Percentiles rank a stretch among this genome's conserved stretches.
These are phyloP conservation scores for Prietella phreatophila DNA, from an alignment of 2,113 vertebrate genomes.

Conservation along the genomic window DNA sequence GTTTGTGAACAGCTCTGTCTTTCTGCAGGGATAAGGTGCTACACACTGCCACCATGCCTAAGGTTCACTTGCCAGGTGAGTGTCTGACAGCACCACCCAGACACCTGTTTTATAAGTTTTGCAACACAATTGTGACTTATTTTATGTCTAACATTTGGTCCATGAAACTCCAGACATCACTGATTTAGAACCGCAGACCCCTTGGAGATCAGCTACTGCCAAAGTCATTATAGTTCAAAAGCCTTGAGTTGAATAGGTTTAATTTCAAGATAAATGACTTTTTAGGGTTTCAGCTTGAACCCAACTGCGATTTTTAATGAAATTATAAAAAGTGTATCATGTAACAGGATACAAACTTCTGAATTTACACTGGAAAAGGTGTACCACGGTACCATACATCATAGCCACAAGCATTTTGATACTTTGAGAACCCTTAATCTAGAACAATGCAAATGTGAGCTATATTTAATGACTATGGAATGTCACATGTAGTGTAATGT, in stretches of 20 bases:
- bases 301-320: background rate
- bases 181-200: background rate
- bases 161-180: background rate
- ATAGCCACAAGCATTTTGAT: background rate
- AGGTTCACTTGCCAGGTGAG: slow-evolving; percentile 79
- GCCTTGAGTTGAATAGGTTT: background rate
- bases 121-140: background rate
- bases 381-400: background rate
- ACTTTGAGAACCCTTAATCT: background rate
- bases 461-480: background rate
- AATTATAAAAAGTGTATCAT: background rate
- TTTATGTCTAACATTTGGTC: background rate
- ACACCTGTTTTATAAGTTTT: background rate
- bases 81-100: slow-evolving; percentile 45
- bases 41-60: slow-evolving; percentile 71
- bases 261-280: background rate
- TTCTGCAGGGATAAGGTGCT: slow-evolving; percentile 56
- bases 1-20: slow-evolving; percentile 44
- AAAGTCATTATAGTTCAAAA: background rate
- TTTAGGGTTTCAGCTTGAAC: background rate
- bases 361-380: background rate
- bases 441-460: background rate
- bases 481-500: too few species aligned
- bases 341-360: background rate
- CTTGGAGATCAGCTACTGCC: background rate